Conservation (phyloP, 2,888 invertebrate species). For the Tanaodytes sp. region DNA sequence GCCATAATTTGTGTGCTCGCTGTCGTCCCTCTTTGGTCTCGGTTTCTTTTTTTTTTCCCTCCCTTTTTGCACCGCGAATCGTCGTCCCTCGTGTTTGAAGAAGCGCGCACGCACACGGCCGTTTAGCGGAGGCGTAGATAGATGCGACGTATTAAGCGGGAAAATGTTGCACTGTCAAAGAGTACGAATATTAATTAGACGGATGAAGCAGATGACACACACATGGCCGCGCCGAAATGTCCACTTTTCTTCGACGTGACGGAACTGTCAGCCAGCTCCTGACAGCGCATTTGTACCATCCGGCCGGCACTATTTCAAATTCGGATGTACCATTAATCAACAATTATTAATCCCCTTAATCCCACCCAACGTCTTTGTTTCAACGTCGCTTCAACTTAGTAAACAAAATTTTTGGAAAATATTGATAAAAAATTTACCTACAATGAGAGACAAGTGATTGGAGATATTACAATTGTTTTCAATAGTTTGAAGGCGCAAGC, state of each 20-base stretch:
- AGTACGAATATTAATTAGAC: conserved; percentile 50
- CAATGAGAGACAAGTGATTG: too few species aligned
- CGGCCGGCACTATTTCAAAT: conserved; percentile 32
- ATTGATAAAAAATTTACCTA: too few species aligned
- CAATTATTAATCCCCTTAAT: too few species aligned
- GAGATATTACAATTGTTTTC: too few species aligned
- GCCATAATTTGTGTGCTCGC: conserved; percentile 25
- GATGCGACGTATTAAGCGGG: conserved; percentile 53
- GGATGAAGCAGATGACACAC: conserved; percentile 42
- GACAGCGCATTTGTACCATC: conserved; percentile 49
- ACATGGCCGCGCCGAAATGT: conserved; percentile 40
- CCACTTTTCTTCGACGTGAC: conserved; percentile 47
- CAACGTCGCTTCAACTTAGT: too few species aligned
- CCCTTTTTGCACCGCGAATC: background rate
- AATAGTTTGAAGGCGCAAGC: too few species aligned
- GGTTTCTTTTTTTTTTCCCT: conserved; percentile 7
- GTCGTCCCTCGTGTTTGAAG: conserved; percentile 3
- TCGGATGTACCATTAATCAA: conserved; percentile 39
- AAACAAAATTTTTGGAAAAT: too few species aligned
- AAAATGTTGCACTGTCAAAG: conserved; percentile 46
- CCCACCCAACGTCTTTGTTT: too few species aligned
- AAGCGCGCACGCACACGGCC: conserved; percentile 32
- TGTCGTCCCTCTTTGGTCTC: conserved; percentile 14
- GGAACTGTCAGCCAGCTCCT: conserved; percentile 40
- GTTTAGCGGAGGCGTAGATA: conserved; percentile 52